These are phyloP conservation scores for Daboia siamensis DNA, from an alignment of 2,113 vertebrate genomes.

Conservation along the genomic window DNA sequence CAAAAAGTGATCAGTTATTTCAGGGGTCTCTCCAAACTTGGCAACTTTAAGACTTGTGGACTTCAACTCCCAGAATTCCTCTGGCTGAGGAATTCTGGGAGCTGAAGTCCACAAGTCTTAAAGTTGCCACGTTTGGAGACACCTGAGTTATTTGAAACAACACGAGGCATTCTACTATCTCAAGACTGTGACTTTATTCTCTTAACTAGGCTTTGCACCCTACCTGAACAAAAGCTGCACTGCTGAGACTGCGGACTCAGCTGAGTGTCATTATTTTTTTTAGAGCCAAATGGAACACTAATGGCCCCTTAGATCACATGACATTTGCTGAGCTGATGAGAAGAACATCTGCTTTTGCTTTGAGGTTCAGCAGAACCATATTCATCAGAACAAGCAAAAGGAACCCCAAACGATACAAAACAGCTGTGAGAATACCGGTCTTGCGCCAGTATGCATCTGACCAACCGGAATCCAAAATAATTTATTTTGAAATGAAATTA, in stretches of 20 bases:
- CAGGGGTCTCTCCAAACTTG: too few species aligned
- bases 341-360: not conserved
- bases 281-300: not conserved
- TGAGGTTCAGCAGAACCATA: not conserved
- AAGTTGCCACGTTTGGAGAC: too few species aligned
- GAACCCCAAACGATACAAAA: not conserved
- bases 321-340: not conserved
- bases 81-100: too few species aligned
- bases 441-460: not conserved
- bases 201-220: not conserved
- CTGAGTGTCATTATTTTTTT: not conserved
- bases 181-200: not conserved
- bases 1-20: not conserved
- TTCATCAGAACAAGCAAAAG: not conserved
- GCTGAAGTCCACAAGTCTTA: too few species aligned
- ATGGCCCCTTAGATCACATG: not conserved
- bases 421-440: not conserved
- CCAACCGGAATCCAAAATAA: not conserved
- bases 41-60: too few species aligned
- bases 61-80: too few species aligned
- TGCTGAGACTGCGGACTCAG: not conserved
- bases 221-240: not conserved
- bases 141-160: not conserved
- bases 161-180: not conserved
- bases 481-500: not conserved